A percentile compares a stretch with the other conserved stretches of the same genome.
Evolutionary conservation across 2,888 invertebrate genomes (phyloP).

Genomic region (Cephonodes hylas): DNA sequence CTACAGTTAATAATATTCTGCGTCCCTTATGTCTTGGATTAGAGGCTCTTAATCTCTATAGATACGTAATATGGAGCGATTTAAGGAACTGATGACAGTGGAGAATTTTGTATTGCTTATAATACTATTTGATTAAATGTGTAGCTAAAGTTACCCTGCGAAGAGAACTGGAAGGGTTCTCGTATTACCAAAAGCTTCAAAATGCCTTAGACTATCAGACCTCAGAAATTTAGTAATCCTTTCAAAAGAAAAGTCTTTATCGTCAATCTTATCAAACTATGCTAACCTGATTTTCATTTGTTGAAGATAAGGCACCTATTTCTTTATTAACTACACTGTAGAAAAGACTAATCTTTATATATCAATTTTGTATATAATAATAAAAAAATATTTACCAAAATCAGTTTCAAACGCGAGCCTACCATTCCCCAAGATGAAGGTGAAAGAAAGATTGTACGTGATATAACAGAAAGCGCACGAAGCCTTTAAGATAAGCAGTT

Average conservation of each 20-base stretch:
- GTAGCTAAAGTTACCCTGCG: no score
- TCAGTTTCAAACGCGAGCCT: not conserved
- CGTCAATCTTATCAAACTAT: no score
- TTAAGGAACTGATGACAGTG: not conserved
- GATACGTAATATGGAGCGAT: not conserved
- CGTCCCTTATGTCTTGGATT: conserved; percentile 20
- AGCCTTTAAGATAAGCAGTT: conserved; percentile 5
- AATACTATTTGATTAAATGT: not conserved
- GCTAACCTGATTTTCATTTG: no score
- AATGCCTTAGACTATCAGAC: no score
- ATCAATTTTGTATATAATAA: not conserved
- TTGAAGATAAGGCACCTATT: no score
- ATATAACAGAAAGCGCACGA: not conserved
- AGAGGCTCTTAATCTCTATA: not conserved
- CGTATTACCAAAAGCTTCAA: no score
- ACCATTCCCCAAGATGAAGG: not conserved
- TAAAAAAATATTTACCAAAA: not conserved
- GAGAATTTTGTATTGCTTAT: no score
- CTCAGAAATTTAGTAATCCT: no score
- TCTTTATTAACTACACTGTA: no score
- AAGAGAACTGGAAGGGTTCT: no score
- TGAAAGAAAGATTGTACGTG: not conserved
- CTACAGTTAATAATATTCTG: conserved; percentile 65
- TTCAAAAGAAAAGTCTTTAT: no score
- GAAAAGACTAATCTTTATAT: no score